These are phyloP conservation scores for Goniozus legneri DNA, from an alignment of 1,140 invertebrate genomes.

Conservation along the genomic window DNA sequence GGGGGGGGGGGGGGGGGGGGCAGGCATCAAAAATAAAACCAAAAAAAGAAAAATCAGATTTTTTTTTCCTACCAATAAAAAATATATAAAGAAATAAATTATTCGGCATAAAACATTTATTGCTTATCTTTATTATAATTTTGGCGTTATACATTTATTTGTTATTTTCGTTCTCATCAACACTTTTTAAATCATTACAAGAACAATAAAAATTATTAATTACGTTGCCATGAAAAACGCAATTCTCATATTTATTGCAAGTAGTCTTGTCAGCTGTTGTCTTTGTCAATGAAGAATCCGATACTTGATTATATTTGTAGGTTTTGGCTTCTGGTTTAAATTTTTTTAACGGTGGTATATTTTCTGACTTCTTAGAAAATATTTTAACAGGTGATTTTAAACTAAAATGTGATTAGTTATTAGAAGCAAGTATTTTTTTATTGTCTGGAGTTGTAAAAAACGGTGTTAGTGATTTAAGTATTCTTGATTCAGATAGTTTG, in stretches of 20 bases:
- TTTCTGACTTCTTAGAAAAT: slow-evolving; percentile 12
- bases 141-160: too few relatives aligned
- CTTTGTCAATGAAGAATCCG: slow-evolving; percentile 8
- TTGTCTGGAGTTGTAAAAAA: slow-evolving; percentile 8
- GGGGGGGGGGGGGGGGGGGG: too few relatives aligned
- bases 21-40: too few relatives aligned
- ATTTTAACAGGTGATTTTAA: slow-evolving; percentile 15
- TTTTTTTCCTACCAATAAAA: too few relatives aligned
- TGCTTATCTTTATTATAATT: too few relatives aligned
- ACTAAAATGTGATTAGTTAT: slow-evolving; percentile 11
- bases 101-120: too few relatives aligned
- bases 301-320: slow-evolving; percentile 3
- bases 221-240: slow-evolving; percentile 23
- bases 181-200: background rate
- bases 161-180: background rate
- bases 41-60: too few relatives aligned
- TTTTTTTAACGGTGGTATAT: slow-evolving; percentile 17
- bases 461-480: slow-evolving; percentile 4
- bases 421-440: slow-evolving; percentile 13
- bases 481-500: slow-evolving; percentile 5
- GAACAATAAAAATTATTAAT: slow-evolving; percentile 20
- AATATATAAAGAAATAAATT: too few relatives aligned
- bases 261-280: slow-evolving; percentile 14
- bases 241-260: slow-evolving; percentile 18
- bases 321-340: slow-evolving; percentile 8